Percentiles rank a stretch among this genome's conserved stretches.
Evolutionary conservation across 1,140 invertebrate genomes (phyloP).

Genomic region (Spodoptera frugiperda): DNA sequence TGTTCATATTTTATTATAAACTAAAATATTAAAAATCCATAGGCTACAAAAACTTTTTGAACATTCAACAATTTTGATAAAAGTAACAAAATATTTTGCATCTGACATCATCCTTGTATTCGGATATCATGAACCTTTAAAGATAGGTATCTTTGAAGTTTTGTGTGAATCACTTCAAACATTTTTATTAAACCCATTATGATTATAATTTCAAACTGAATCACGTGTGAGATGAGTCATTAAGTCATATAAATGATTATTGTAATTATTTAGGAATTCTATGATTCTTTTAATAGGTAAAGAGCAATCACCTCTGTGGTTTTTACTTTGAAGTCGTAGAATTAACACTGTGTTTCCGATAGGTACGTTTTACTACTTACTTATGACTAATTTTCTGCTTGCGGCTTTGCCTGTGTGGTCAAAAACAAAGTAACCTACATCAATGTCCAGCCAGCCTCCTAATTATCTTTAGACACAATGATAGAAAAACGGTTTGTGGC

Average conservation of each 20-base stretch:
- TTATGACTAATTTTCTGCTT: no score
- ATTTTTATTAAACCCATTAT: not conserved
- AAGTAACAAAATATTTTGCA: not conserved
- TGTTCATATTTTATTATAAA: no score
- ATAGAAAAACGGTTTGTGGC: no score
- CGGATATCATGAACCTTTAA: conserved; percentile 16
- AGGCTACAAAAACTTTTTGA: no score
- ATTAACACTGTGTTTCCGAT: no score
- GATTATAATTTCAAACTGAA: not conserved
- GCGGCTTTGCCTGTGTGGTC: no score
- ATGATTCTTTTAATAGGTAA: not conserved
- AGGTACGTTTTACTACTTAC: no score
- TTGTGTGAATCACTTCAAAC: conserved; percentile 2
- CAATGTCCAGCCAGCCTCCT: no score
- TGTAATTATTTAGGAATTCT: not conserved
- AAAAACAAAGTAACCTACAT: no score
- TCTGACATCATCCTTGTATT: not conserved
- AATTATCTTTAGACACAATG: no score
- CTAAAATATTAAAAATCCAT: no score
- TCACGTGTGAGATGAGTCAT: not conserved
- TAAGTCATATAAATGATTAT: conserved; percentile 1
- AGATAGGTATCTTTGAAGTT: not conserved
- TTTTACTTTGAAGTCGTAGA: not conserved
- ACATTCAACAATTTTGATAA: no score
- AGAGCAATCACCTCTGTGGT: not conserved